phyloP scores from a whole-genome alignment of 1,140 invertebrate species.

The Cheumatopsyche charites region DNA sequence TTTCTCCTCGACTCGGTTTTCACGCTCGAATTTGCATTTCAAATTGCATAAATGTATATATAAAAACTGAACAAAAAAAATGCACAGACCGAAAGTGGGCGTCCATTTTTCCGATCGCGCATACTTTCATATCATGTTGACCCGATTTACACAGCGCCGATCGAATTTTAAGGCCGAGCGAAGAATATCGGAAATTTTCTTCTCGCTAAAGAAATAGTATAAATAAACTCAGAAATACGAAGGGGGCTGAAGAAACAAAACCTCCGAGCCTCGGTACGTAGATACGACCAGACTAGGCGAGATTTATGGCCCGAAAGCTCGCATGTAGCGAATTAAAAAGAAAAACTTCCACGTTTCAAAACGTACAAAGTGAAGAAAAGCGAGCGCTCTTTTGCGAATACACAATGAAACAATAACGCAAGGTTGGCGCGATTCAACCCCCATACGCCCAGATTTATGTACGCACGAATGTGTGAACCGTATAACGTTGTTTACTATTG shows the following conservation, averaged over 20 bases:
- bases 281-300: slow-evolving; percentile 18
- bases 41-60: background rate
- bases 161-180: background rate
- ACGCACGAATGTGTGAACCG: too few relatives aligned
- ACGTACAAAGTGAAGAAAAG: slow-evolving; percentile 19
- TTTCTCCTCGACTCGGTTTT: background rate
- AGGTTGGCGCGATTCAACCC: background rate
- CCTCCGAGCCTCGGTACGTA: background rate
- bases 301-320: slow-evolving; percentile 21
- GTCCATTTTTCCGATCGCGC: background rate
- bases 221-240: background rate
- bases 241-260: slow-evolving; percentile 14
- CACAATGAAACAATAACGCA: slow-evolving; percentile 21
- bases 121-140: background rate
- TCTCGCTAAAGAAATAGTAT: background rate
- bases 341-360: slow-evolving; percentile 24
- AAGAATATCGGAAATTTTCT: slow-evolving; percentile 23
- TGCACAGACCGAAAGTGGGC: background rate
- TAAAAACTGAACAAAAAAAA: background rate
- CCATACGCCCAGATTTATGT: background rate
- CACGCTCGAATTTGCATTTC: slow-evolving; percentile 22
- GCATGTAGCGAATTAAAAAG: slow-evolving; percentile 22
- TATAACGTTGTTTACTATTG: too few relatives aligned
- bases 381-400: slow-evolving; percentile 16
- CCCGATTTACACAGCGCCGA: background rate